Base-by-base conservation (phyloP, 2,113 vertebrate species). In the Dasyornis broadbenti region DNA sequence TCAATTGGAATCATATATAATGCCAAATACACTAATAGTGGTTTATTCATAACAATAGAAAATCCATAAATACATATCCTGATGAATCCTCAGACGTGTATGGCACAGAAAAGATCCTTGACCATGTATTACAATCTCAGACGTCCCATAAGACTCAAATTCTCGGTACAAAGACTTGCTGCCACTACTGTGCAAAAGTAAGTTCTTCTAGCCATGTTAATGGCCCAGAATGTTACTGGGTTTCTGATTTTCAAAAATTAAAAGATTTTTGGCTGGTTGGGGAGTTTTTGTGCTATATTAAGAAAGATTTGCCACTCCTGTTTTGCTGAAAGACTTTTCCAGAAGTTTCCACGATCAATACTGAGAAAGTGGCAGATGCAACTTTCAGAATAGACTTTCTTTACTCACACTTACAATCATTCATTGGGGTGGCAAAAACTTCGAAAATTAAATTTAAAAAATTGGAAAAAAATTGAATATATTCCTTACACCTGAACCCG, bases 241-340 rank as follows among this genome's bases (percentile, higher is more conserved):
- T 22, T 31, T 30, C 26, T 59, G 54, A 59, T 59, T 86, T 79
- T 71, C n/a, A 24, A 49, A 64, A 63, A 35, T 31, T 14, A 21
- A 35, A 71, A 54, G 10, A 1, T 0, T 2, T 69, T 56, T 65
- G 3, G 4, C 26, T 59, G 13, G 5, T 42, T 71, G 11, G 6
- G 5, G 0, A 0, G 9, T 73, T 44, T 69, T 57, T 12, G 2
- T 10, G 4, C 30, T 63, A 0, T 15, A 24, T 45, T 9, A 70
- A 57, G 40, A 86, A 56, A 56, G 18, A 39, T 60, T 40, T 84
- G 7, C 15, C 4, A 15, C 7, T 59, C 7, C 10, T 79, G 12
- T 27, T 69, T 56, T 45, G 44, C 13, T 60, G 30, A 17, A 90
- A 80, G 60, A 73, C 5, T 59, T 47, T 60, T 73, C n/a, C 47